These are phyloP conservation scores for Aelia acuminata DNA, from an alignment of 2,888 invertebrate species.

Conservation along the genomic window DNA sequence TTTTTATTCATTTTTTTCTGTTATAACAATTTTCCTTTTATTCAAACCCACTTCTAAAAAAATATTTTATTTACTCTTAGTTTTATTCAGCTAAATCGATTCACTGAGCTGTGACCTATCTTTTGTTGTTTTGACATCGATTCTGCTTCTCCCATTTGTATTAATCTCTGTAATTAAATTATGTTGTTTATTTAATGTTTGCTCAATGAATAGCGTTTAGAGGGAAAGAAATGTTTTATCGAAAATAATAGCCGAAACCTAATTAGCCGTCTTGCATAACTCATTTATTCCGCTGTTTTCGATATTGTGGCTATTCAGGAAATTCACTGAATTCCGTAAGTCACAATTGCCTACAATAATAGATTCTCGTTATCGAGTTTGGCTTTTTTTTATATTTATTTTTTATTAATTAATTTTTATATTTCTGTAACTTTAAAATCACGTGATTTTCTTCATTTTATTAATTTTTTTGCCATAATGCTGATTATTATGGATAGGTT, in stretches of 20 bases:
- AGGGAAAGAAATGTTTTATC: neutral
- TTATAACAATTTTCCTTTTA: no score
- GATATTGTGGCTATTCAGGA: neutral
- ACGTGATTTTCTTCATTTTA: no score
- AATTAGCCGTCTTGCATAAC: neutral
- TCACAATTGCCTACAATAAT: neutral
- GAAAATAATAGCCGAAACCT: neutral
- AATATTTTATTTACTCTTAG: no score
- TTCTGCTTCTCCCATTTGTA: neutral
- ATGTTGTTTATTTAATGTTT: neutral
- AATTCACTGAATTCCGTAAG: neutral
- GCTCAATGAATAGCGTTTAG: neutral
- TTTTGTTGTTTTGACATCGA: neutral
- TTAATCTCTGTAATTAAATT: neutral
- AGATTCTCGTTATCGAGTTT: neutral
- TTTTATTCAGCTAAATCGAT: no score
- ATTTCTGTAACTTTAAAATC: neutral
- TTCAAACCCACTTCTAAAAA: no score
- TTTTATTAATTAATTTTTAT: neutral
- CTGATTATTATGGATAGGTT: no score
- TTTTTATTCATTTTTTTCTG: neutral
- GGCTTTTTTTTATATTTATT: neutral
- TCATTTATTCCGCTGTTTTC: neutral
- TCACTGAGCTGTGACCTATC: no score
- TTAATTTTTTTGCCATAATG: no score